phyloP scores from a whole-genome alignment of 2,113 vertebrate genomes.

The Callospermophilus lateralis region DNA sequence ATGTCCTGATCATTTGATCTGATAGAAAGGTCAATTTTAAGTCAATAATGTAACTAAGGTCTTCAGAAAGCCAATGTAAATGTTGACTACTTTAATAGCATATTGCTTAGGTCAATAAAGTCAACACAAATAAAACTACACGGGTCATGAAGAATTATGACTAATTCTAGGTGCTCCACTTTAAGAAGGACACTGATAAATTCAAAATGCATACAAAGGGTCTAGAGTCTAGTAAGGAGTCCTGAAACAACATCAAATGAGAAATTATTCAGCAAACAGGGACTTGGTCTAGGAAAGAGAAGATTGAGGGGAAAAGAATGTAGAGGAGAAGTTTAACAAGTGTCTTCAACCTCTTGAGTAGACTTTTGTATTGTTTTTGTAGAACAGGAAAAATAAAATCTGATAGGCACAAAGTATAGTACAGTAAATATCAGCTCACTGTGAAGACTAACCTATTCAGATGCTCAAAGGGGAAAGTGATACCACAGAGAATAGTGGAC shows the following conservation, averaged over 20 bases:
- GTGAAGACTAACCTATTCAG: neutral
- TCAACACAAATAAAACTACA: slow-evolving; percentile 60
- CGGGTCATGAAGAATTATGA: slow-evolving; percentile 32
- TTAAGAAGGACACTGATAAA: neutral
- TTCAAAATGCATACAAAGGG: neutral
- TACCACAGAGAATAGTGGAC: neutral
- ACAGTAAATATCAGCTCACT: neutral
- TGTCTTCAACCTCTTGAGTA: neutral
- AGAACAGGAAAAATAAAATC: neutral
- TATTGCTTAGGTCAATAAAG: slow-evolving; percentile 62
- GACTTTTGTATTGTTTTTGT: neutral
- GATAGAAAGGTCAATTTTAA: slow-evolving; percentile 49
- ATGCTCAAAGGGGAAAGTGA: neutral
- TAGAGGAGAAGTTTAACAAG: neutral
- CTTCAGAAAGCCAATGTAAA: slow-evolving; percentile 62
- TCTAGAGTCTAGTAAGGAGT: neutral
- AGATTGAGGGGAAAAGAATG: neutral
- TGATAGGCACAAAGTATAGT: neutral
- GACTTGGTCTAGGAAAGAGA: neutral
- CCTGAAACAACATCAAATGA: neutral
- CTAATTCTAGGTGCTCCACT: slow-evolving; percentile 5
- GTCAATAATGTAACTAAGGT: slow-evolving; percentile 30
- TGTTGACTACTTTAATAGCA: slow-evolving; percentile 63
- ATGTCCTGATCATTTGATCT: slow-evolving; percentile 32
- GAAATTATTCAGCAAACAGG: neutral